Evolutionary conservation across 2,113 vertebrate genomes (phyloP).

Genomic region (Stegastes partitus): DNA sequence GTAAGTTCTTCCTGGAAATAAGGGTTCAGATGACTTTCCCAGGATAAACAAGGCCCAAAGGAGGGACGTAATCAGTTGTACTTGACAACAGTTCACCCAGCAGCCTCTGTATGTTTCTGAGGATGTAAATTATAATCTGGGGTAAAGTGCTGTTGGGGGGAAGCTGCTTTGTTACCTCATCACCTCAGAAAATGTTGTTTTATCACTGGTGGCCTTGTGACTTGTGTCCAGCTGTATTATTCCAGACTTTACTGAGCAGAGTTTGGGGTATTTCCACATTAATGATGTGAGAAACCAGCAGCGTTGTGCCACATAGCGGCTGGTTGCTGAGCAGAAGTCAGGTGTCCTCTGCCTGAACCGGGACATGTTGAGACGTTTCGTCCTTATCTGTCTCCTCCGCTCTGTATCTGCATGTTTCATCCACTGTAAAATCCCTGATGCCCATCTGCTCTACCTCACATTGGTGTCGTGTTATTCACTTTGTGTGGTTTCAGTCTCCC

Average conservation of each 20-base stretch:
- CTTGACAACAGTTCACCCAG: neutral
- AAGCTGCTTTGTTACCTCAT: neutral
- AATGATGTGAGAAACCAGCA: neutral
- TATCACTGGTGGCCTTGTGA: neutral
- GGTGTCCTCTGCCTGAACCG: conserved; percentile 1
- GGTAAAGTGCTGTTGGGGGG: neutral
- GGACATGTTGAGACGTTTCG: conserved; percentile 58
- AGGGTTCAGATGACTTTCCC: neutral
- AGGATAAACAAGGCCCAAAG: conserved; percentile 4
- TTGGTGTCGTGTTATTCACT: conserved; percentile 38
- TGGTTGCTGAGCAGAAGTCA: conserved; percentile 30
- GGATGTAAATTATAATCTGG: neutral
- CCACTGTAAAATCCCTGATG: conserved; percentile 46
- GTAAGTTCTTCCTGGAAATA: conserved; percentile 23
- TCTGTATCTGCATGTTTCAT: conserved; percentile 38
- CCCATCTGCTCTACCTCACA: conserved; percentile 43
- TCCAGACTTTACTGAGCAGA: neutral
- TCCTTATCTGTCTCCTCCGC: conserved; percentile 56
- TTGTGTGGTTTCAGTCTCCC: conserved; percentile 24
- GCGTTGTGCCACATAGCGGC: conserved; percentile 13
- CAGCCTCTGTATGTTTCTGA: neutral
- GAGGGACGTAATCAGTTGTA: neutral
- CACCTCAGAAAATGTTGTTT: neutral
- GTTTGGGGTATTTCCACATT: neutral
- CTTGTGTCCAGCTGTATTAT: neutral